Evolutionary conservation across 2,797 vertebrate genomes (phyloP).

Genomic region (Enteromius unitaeniatus): DNA sequence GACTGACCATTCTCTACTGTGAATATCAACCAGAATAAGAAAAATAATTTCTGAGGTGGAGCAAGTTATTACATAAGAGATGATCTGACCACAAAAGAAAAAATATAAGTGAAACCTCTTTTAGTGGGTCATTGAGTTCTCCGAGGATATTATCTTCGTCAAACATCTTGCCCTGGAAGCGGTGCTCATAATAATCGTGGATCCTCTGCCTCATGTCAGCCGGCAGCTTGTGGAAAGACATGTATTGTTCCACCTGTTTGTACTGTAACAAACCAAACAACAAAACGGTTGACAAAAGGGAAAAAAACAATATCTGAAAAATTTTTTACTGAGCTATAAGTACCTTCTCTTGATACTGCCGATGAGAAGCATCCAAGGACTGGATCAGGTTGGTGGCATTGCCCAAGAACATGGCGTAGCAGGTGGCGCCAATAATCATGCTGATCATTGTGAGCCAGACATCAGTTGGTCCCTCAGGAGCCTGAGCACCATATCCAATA

Average conservation of each 20-base stretch:
- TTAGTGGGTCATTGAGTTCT: slow-evolving; percentile 93
- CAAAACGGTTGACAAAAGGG: not conserved
- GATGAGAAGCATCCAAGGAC: slow-evolving; percentile 92
- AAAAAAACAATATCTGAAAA: not conserved
- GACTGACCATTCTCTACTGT: not conserved
- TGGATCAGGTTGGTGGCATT: slow-evolving; percentile 93
- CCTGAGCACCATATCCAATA: slow-evolving; percentile 92
- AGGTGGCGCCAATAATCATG: slow-evolving; percentile 96
- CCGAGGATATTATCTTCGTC: slow-evolving; percentile 86
- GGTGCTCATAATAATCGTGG: slow-evolving; percentile 64
- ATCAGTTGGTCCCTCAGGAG: slow-evolving; percentile 85
- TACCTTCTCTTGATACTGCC: slow-evolving; percentile 98
- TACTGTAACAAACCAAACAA: slow-evolving; percentile 78
- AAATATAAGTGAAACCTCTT: slow-evolving; percentile 80
- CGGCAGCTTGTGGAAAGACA: slow-evolving; percentile 97
- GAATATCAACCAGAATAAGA: not conserved
- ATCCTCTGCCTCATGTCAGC: slow-evolving; percentile 92
- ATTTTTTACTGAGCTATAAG: not conserved
- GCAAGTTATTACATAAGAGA: not conserved
- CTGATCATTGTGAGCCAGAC: slow-evolving; percentile 91
- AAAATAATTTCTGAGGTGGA: not conserved
- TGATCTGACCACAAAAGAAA: not conserved
- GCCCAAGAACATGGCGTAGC: slow-evolving; percentile 97
- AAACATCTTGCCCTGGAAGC: slow-evolving; percentile 98
- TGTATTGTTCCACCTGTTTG: slow-evolving; percentile 98